A percentile compares a stretch with the other conserved stretches of the same genome.
Evolutionary conservation across 2,113 vertebrate genomes (phyloP).

Genomic region (Cyphomyrus plagiostoma): DNA sequence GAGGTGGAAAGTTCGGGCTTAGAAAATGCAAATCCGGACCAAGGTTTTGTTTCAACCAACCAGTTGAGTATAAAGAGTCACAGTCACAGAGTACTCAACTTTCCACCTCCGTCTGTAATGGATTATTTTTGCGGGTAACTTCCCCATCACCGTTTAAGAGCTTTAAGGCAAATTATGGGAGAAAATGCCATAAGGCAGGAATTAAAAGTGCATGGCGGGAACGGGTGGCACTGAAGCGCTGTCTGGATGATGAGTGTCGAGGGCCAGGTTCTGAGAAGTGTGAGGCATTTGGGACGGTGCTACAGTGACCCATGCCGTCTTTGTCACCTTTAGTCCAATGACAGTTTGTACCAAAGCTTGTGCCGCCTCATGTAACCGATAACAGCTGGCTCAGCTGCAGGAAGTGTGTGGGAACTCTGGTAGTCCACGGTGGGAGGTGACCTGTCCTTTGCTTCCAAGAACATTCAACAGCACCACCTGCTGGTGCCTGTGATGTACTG

Average conservation of each 20-base stretch:
- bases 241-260: not conserved
- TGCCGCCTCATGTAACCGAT: not conserved
- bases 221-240: not conserved
- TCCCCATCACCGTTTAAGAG: not conserved
- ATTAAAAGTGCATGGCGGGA: not conserved
- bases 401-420: not conserved
- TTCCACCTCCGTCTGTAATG: not conserved
- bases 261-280: not conserved
- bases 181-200: not conserved
- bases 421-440: not conserved
- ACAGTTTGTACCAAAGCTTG: not conserved
- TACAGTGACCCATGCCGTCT: not conserved
- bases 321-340: not conserved
- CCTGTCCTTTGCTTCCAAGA: not conserved
- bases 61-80: not conserved
- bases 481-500: not conserved
- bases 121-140: not conserved
- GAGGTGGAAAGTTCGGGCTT: too few relatives aligned
- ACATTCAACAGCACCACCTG: conserved; percentile 10
- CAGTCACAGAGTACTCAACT: not conserved
- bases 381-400: not conserved
- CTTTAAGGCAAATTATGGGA: not conserved
- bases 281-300: not conserved
- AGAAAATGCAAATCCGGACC: too few relatives aligned
- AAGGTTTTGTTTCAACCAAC: not conserved